Evolutionary conservation across 2,113 vertebrate genomes (phyloP).

Genomic region (Agelaius phoeniceus): DNA sequence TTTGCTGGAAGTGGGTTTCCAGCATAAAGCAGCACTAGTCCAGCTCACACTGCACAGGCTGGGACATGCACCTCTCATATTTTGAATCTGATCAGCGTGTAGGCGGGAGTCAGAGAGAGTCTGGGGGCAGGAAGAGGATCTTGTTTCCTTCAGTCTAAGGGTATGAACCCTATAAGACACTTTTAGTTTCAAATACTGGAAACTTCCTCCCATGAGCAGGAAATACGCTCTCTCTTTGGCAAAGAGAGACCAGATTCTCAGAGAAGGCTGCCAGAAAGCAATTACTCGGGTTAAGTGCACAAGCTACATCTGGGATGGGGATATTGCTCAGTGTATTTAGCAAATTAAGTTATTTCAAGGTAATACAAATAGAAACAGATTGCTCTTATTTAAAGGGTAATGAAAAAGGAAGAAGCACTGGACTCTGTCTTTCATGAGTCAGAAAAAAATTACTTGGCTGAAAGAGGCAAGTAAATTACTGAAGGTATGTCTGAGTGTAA

Average conservation of each 20-base stretch:
- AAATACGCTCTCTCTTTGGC: background rate
- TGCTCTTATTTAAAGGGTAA: background rate
- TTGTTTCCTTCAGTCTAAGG: background rate
- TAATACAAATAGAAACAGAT: background rate
- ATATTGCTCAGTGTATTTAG: background rate
- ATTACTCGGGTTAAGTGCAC: background rate
- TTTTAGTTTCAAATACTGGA: background rate
- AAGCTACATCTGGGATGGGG: background rate
- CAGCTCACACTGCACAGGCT: background rate
- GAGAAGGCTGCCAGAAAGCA: conserved; percentile 5
- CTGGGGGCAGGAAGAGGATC: background rate
- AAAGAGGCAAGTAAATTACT: background rate
- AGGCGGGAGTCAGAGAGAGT: background rate
- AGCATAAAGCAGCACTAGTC: background rate
- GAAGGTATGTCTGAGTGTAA: background rate
- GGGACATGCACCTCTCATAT: background rate
- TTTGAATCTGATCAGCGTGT: rapidly evolving
- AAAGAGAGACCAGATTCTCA: background rate
- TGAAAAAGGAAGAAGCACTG: background rate
- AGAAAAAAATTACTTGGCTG: background rate
- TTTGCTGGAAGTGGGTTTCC: background rate
- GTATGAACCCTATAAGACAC: background rate
- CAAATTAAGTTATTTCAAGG: background rate
- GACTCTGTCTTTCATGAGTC: background rate
- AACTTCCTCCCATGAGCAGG: background rate